Conservation (phyloP, 2,113 vertebrate genomes). For the Stigmatopora argus region DNA sequence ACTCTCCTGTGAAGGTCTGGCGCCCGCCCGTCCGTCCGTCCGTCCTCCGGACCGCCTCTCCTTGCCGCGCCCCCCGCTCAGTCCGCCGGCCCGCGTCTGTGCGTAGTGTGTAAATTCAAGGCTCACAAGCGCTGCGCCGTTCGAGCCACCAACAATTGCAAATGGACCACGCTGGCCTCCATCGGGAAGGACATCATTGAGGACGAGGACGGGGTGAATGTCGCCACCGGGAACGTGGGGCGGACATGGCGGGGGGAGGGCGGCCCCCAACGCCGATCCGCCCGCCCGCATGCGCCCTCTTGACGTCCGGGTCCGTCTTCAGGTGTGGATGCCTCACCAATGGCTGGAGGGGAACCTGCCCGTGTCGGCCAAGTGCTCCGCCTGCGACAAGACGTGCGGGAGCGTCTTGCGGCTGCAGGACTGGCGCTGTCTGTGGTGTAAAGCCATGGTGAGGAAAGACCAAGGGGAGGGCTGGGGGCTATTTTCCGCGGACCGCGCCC, state of each 20-base stretch:
- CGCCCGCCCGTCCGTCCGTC: too few species aligned
- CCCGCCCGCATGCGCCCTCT: background rate
- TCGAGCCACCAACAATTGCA: slow-evolving; percentile 92
- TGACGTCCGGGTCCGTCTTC: slow-evolving; percentile 8
- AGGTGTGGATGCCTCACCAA: slow-evolving; percentile 98
- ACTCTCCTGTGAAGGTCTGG: slow-evolving; percentile 90
- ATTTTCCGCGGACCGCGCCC: too few species aligned
- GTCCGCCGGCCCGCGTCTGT: background rate
- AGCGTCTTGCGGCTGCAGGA: slow-evolving; percentile 93
- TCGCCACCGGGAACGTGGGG: background rate
- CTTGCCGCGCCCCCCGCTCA: too few species aligned
- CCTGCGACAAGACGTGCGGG: slow-evolving; percentile 95
- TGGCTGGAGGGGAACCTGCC: slow-evolving; percentile 96
- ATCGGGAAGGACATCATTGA: slow-evolving; percentile 96
- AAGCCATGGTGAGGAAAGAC: slow-evolving; percentile 81
- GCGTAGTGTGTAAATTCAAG: slow-evolving; percentile 94
- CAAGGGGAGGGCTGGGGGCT: background rate
- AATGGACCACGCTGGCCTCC: slow-evolving; percentile 96
- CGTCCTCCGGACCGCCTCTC: too few species aligned
- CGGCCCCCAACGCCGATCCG: background rate
- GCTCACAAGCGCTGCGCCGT: slow-evolving; percentile 95
- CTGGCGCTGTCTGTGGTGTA: slow-evolving; percentile 97
- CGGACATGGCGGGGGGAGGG: too few species aligned
- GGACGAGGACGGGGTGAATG: slow-evolving; percentile 92
- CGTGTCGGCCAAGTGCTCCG: slow-evolving; percentile 88